A percentile compares a stretch with the other conserved stretches of the same genome.
Evolutionary conservation across 2,113 vertebrate species (phyloP).

Genomic region (Nerophis ophidion): DNA sequence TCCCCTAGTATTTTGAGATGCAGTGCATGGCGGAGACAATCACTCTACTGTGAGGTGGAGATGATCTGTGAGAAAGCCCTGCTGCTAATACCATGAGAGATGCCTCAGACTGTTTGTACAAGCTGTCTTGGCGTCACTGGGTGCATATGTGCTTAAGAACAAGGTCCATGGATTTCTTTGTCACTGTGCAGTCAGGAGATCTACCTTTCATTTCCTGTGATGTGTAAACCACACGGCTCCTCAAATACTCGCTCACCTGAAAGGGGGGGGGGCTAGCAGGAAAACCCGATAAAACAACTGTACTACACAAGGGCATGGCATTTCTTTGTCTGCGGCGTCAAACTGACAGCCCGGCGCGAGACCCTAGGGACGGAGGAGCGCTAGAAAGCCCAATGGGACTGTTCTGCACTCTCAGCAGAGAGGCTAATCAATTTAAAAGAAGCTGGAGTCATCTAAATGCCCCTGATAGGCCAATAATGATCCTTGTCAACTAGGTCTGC

Average conservation of each 20-base stretch:
- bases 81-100: conserved; percentile 36
- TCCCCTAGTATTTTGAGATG: conserved; percentile 13
- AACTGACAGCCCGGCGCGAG: conserved; percentile 13
- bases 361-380: conserved; percentile 10
- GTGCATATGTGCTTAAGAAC: conserved; percentile 39
- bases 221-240: conserved; percentile 21
- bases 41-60: conserved; percentile 29
- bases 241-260: conserved; percentile 34
- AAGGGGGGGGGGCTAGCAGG: not conserved
- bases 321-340: conserved; percentile 29
- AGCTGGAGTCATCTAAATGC: conserved; percentile 40
- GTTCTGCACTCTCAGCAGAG: conserved; percentile 15
- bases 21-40: conserved; percentile 20
- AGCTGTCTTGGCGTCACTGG: conserved; percentile 38
- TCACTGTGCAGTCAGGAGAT: conserved; percentile 16
- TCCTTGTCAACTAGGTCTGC: conserved; percentile 23
- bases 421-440: conserved; percentile 55
- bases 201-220: conserved; percentile 34
- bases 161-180: conserved; percentile 34
- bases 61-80: conserved; percentile 31
- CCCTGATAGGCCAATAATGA: conserved; percentile 46
- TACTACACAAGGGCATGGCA: not conserved
- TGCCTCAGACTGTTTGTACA: conserved; percentile 36
- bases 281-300: not conserved
- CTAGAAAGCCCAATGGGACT: conserved; percentile 31